phyloP scores from a whole-genome alignment of 2,113 vertebrate genomes.

The Prionailurus viverrinus region DNA sequence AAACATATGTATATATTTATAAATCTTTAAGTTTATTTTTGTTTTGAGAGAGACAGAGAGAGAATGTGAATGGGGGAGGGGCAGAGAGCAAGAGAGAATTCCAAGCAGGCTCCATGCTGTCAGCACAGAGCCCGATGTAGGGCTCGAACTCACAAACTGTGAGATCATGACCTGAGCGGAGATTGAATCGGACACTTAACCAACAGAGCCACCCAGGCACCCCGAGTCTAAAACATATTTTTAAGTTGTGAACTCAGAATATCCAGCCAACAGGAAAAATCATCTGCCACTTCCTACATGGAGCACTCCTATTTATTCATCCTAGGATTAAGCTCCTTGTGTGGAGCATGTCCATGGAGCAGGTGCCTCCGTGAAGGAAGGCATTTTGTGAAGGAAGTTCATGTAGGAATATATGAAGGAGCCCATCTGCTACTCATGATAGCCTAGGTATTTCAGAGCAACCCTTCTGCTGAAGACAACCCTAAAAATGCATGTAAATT shows the following conservation, averaged over 20 bases:
- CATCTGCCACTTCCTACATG: background rate
- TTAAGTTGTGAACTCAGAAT: constrained; percentile 23
- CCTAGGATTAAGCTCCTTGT: background rate
- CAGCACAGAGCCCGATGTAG: too few relatives aligned
- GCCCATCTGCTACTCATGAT: background rate
- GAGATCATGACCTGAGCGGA: too few relatives aligned
- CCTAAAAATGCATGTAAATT: background rate
- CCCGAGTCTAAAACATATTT: background rate
- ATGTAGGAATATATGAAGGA: background rate
- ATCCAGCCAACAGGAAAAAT: background rate
- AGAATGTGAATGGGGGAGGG: too few relatives aligned
- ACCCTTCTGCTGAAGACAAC: background rate
- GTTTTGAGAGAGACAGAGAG: too few relatives aligned
- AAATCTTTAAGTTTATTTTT: too few relatives aligned
- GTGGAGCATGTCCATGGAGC: background rate
- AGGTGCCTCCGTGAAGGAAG: background rate
- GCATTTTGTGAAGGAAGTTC: constrained; percentile 8
- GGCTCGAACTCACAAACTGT: too few relatives aligned
- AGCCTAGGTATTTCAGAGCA: background rate
- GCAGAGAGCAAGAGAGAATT: too few relatives aligned
- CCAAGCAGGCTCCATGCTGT: too few relatives aligned
- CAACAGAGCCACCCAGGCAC: too few relatives aligned
- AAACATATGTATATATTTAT: background rate
- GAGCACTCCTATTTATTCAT: background rate
- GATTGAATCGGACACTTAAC: too few relatives aligned